Percentiles rank a stretch among this genome's conserved stretches.
These are phyloP conservation scores for Trogon melanurus DNA, from an alignment of 2,113 vertebrate genomes.

Conservation along the genomic window DNA sequence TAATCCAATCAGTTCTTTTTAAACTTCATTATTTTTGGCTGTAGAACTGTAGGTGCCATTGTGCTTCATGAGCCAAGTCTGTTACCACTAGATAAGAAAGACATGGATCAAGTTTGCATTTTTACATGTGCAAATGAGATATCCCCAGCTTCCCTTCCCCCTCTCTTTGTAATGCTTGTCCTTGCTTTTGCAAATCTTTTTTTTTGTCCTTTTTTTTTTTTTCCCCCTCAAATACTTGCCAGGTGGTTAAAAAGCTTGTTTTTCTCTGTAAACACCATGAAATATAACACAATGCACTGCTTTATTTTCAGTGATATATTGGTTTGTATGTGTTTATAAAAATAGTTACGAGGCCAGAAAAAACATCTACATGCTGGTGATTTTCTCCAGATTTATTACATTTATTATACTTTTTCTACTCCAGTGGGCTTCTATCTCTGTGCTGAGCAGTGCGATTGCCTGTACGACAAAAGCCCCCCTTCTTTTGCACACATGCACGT, in stretches of 20 bases:
- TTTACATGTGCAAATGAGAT: slow-evolving; percentile 40
- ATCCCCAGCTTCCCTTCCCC: not conserved
- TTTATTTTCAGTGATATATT: not conserved
- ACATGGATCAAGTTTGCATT: slow-evolving; percentile 47
- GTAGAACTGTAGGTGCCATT: slow-evolving; percentile 37
- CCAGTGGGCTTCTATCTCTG: not conserved
- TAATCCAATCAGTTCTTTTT: slow-evolving; percentile 20
- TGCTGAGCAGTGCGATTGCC: not conserved
- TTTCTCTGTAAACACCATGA: not conserved
- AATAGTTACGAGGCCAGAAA: slow-evolving; percentile 5
- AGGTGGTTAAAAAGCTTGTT: slow-evolving; percentile 8
- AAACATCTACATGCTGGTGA: not conserved
- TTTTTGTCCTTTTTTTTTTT: not conserved
- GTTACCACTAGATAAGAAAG: slow-evolving; percentile 54
- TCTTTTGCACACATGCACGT: not conserved
- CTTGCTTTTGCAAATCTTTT: not conserved
- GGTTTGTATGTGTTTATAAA: not conserved
- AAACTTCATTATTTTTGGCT: slow-evolving; percentile 57
- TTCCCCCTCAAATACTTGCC: not conserved
- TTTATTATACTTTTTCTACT: slow-evolving; percentile 11
- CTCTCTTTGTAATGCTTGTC: not conserved
- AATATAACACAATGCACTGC: not conserved
- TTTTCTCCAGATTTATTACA: slow-evolving; percentile 3
- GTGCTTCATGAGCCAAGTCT: not conserved
- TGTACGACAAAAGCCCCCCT: not conserved